Base-by-base conservation (phyloP, 2,888 invertebrate species). In the Hirtodrosophila alboralis region DNA sequence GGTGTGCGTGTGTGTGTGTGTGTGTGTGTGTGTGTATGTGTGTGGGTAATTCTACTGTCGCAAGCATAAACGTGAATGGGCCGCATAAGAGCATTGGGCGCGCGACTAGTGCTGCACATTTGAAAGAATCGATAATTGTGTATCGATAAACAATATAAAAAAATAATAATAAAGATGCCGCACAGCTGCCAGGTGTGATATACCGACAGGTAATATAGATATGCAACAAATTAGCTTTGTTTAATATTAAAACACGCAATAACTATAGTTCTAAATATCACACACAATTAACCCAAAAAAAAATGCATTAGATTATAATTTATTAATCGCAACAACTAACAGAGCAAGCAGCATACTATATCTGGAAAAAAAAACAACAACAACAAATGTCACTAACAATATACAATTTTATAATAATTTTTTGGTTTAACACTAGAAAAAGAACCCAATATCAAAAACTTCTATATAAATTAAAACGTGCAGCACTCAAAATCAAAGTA, bases 171-270 rank as follows among this genome's bases (percentile, higher is more conserved):
- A 18, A 23, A 30, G 52, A 26, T 16, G 49, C 33, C 43, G 64
- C 34, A 48, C 45, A 38, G 62, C 57, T 49, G 52, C 51, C 67
- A 51, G 44, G 43, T 48, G 40, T 43, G 47, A 36, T 26, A 40
- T 49, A 33, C 49, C 44, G 64, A 60, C 75, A 76, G 76, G 76
- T 76, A 76, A 76, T 71, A 78, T 62, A 58, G 72, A 44, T 51
- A 59, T 60, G 60, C 68, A 61, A 67, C 38, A 70, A 66, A 49
- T 37, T 56, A 66, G 61, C 30, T 62, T 21, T 49, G 47, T 52
- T 61, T 13, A 41, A 26, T 7, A 37, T 36, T 48, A 47, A 27
- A 44, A 40, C 18, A 18, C 18, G 47, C 54, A 48, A 34, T 30
- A 47, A 33, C 37, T 41, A 53, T 45, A 53, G 37, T 12, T 51